These are phyloP conservation scores for Caenorhabditis parvicauda DNA, from an alignment of 2,888 invertebrate species.

Conservation along the genomic window DNA sequence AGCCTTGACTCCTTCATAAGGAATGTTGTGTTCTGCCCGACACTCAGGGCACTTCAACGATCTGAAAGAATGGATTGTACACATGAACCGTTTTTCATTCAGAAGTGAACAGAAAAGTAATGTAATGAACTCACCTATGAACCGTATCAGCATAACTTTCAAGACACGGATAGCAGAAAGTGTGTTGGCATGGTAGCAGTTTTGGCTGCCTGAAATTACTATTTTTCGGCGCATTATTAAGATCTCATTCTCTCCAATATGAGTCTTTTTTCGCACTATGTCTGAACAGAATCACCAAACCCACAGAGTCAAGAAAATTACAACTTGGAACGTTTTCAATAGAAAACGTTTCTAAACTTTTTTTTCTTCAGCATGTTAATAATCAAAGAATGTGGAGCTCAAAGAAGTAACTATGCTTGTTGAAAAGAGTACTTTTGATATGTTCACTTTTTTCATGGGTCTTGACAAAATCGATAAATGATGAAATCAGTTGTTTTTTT, in stretches of 20 bases:
- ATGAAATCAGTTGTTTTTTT: not conserved
- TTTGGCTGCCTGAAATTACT: constrained; percentile 76
- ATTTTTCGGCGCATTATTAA: too few relatives aligned
- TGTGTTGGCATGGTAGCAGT: constrained; percentile 84
- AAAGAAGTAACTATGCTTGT: too few relatives aligned
- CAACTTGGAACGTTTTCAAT: too few relatives aligned
- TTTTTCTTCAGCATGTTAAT: too few relatives aligned
- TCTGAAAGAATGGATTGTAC: constrained; percentile 1
- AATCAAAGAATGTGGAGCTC: too few relatives aligned
- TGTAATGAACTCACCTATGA: constrained; percentile 12
- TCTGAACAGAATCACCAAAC: too few relatives aligned
- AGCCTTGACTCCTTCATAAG: constrained; percentile 64
- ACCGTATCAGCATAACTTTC: constrained; percentile 70
- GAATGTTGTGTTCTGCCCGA: constrained; percentile 67
- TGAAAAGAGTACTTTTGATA: too few relatives aligned
- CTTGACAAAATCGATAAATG: not conserved
- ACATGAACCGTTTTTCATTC: not conserved
- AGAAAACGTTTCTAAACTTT: too few relatives aligned
- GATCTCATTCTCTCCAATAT: too few relatives aligned
- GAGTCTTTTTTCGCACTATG: too few relatives aligned
- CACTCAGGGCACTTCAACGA: constrained; percentile 70
- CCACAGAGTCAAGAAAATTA: too few relatives aligned
- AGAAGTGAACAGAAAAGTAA: not conserved
- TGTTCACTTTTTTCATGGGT: not conserved
- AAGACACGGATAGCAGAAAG: constrained; percentile 98